These are phyloP conservation scores for Parazoanthus swiftii DNA, from an alignment of 92 coral and sea anemone species.

Conservation along the genomic window DNA sequence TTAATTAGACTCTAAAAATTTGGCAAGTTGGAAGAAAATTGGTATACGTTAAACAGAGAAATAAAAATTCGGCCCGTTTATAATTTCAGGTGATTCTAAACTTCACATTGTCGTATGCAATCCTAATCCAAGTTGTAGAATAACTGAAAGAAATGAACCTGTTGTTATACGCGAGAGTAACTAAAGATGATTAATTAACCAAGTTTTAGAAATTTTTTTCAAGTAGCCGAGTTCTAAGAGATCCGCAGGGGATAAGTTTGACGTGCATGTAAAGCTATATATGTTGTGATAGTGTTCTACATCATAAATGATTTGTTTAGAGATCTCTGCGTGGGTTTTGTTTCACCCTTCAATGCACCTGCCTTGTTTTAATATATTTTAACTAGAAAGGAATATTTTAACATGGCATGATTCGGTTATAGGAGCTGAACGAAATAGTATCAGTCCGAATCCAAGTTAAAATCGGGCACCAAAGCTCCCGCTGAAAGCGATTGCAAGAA, in stretches of 20 bases:
- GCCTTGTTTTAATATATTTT: slow-evolving; percentile 5
- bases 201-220: not conserved
- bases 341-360: not conserved
- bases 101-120: not conserved
- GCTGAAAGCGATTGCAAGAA: not conserved
- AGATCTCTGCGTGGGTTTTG: not conserved
- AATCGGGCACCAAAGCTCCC: not conserved
- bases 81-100: too few relatives aligned
- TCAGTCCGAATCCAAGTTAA: not conserved
- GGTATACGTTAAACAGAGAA: too few relatives aligned
- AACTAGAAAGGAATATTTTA: not conserved
- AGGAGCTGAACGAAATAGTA: not conserved
- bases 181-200: not conserved
- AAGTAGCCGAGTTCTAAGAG: not conserved
- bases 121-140: not conserved
- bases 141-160: not conserved
- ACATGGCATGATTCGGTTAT: slow-evolving; percentile 1
- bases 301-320: not conserved
- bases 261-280: not conserved
- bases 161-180: too few relatives aligned
- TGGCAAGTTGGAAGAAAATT: too few relatives aligned
- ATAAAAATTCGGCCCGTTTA: too few relatives aligned
- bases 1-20: too few relatives aligned
- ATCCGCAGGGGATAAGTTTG: not conserved
- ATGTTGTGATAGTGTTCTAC: not conserved